These are phyloP conservation scores for Anarhynchus alexandrinus DNA, from an alignment of 2,113 vertebrate species.

Conservation along the genomic window DNA sequence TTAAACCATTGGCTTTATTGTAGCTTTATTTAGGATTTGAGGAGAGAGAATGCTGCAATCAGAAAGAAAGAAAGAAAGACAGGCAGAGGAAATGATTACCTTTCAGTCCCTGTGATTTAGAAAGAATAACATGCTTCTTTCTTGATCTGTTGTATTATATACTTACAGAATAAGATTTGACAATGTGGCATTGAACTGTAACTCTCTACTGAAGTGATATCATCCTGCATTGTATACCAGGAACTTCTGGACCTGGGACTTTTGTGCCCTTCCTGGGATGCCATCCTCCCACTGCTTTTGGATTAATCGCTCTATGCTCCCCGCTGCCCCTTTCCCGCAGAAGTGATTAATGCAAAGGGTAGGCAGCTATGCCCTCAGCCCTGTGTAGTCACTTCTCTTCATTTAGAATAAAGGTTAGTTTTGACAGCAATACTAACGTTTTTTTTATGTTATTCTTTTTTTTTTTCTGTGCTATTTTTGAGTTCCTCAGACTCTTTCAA, in stretches of 20 bases:
- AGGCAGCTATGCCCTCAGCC: background rate
- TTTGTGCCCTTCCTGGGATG: background rate
- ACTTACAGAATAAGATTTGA: constrained; percentile 12
- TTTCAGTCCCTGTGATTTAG: constrained; percentile 39
- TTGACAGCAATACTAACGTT: background rate
- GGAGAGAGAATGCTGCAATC: constrained; percentile 38
- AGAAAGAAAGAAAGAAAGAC: constrained; percentile 12
- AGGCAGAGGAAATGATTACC: constrained; percentile 10
- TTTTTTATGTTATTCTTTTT: background rate
- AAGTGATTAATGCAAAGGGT: background rate
- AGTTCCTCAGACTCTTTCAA: background rate
- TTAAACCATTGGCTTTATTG: constrained; percentile 21
- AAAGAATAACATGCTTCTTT: constrained; percentile 36
- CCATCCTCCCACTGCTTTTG: background rate
- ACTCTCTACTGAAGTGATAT: background rate
- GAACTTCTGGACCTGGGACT: background rate
- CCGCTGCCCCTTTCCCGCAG: background rate
- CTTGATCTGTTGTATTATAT: background rate
- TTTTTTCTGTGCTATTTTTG: background rate
- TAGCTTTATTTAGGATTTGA: constrained; percentile 38
- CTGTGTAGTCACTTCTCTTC: background rate
- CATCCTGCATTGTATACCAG: background rate
- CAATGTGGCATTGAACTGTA: background rate
- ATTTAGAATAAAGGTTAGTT: constrained; percentile 18
- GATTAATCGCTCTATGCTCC: background rate